Conservation (phyloP, 1,140 invertebrate species). For the Nasonia vitripennis region DNA sequence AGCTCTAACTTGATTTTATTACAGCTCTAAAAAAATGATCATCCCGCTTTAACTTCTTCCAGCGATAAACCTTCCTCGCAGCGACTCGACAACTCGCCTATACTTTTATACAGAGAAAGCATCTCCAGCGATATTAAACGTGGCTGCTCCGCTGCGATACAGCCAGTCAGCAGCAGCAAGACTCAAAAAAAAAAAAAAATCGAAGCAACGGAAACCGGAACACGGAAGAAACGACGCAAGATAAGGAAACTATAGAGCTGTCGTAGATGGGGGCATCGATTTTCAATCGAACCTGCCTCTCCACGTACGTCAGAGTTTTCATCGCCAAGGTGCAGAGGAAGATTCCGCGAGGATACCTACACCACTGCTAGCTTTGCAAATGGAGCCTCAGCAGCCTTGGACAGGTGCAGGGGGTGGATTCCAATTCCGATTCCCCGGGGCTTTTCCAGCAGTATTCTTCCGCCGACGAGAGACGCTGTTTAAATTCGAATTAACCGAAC, state of each 20-base stretch:
- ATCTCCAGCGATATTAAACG: neutral
- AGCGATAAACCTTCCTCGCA: neutral
- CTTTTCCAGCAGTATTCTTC: neutral
- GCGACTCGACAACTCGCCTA: neutral
- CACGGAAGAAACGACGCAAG: neutral
- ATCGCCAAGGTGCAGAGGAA: neutral
- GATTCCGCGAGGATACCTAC: neutral
- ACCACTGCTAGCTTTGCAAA: neutral
- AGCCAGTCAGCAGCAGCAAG: neutral
- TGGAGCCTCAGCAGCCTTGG: neutral
- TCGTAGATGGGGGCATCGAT: neutral
- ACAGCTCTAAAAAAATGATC: neutral
- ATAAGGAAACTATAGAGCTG: neutral
- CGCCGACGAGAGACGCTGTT: neutral
- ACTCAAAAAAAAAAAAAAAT: neutral
- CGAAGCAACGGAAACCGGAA: neutral
- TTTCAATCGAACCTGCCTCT: neutral
- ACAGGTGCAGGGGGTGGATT: neutral
- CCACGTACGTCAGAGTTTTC: neutral
- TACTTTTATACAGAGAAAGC: neutral
- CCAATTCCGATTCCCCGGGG: neutral
- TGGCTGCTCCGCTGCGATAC: neutral
- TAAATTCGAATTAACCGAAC: neutral
- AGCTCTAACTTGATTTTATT: neutral
- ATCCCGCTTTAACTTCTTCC: neutral